Evolutionary conservation across 1,140 invertebrate species (phyloP), one percentile per base, ranked within the genome.

Genomic region (Drosophila grimshawi): DNA sequence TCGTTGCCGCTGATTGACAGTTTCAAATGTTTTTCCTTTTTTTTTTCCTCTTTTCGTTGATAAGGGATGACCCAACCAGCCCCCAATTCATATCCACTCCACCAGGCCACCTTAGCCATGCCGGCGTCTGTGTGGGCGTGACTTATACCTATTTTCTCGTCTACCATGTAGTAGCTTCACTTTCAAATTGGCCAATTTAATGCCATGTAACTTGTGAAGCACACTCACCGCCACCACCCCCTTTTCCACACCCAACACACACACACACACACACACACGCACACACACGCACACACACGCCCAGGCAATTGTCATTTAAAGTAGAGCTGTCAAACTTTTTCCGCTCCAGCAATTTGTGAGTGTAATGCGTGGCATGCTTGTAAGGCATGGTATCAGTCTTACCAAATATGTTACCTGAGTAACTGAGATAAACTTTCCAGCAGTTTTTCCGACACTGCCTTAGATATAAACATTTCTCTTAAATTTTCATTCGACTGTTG

Each of bases 171-270:
- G 63, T 41, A 35, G 32, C 52, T 78, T 10, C 48, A 61, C 45
- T 71, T 79, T 82, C 64, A 86, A 86, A 86, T 86, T 86, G 81
- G 81, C 75, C 67, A 79, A 86, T 86, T 86, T 80, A 79, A 77
- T 74, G 80, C 52, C 59, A 64, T 76, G 63, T 70, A 66, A 53
- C 69, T 72, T 52, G 53, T 66, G 53, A 63, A 19, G 35, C 64
- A 80, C 78, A 64, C 78, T 10, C 39, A 41, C 19, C 19, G 19
- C 19, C 19, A 19, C 19, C 19, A 19, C 19, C 19, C 19, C 19
- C 0, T 19, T 19, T 19, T 19, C 19, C 19, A 19, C 19, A 19
- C 70, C 70, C 43, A 43, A 32, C 19, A 33, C 51, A n/a, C 39
- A 53, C 71, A 65, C 48, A 77, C 81, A n/a, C n/a, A n/a, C n/a